phyloP scores from a whole-genome alignment of 2,888 invertebrate genomes.

The Lobophora halterata region DNA sequence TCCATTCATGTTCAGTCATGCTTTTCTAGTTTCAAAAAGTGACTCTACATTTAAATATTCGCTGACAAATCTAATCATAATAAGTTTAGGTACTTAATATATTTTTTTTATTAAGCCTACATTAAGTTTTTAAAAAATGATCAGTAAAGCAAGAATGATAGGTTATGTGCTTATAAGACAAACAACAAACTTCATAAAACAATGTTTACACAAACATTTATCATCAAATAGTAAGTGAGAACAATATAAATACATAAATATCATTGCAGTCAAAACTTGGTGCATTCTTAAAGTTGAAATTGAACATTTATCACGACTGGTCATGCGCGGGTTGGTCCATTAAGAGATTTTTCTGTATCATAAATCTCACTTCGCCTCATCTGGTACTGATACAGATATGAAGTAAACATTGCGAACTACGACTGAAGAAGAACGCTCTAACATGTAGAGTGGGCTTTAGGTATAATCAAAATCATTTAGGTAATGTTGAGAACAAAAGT shows the following conservation, averaged over 20 bases:
- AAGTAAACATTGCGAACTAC: slow-evolving; percentile 56
- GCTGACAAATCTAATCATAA: too few relatives aligned
- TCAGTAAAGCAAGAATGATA: too few relatives aligned
- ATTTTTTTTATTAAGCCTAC: too few relatives aligned
- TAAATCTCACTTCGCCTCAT: slow-evolving; percentile 79
- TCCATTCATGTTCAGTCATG: slow-evolving; percentile 1
- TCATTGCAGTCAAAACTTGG: slow-evolving; percentile 75
- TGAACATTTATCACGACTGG: slow-evolving; percentile 77
- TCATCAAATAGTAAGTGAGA: slow-evolving; percentile 50
- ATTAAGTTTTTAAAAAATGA: too few relatives aligned
- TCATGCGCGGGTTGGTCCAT: slow-evolving; percentile 74
- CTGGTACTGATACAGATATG: slow-evolving; percentile 72
- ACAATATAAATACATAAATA: slow-evolving; percentile 68
- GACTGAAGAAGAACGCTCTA: slow-evolving; percentile 37
- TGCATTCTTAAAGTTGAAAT: slow-evolving; percentile 77
- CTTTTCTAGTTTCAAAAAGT: not conserved
- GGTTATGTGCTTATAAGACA: slow-evolving; percentile 7
- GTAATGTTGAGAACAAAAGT: slow-evolving; percentile 2
- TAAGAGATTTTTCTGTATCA: slow-evolving; percentile 79
- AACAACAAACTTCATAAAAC: slow-evolving; percentile 19
- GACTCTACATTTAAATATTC: not conserved
- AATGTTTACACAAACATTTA: slow-evolving; percentile 40
- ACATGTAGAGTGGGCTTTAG: slow-evolving; percentile 11
- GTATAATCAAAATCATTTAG: not conserved
- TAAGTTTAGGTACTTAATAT: too few relatives aligned